Percentiles rank a stretch among this genome's conserved stretches.
These are phyloP conservation scores for Suricata suricatta DNA, from an alignment of 2,113 vertebrate genomes.

Conservation along the genomic window DNA sequence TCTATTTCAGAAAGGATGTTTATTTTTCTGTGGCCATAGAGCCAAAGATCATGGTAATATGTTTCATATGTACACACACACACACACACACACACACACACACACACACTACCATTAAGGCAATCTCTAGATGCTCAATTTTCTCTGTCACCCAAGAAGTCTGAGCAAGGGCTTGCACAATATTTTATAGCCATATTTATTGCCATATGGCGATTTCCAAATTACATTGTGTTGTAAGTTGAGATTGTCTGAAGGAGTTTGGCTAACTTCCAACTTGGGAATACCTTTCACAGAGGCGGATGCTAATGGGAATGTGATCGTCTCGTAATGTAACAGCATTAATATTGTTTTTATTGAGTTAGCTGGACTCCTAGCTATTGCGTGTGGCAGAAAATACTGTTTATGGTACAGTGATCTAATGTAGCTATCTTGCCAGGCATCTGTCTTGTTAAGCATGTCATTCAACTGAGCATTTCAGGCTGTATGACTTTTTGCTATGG, in stretches of 20 bases:
- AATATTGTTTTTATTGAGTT: slow-evolving; percentile 57
- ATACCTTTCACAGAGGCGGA: slow-evolving; percentile 66
- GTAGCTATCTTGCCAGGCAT: slow-evolving; percentile 69
- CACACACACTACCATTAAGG: slow-evolving; percentile 11
- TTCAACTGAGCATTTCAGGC: slow-evolving; percentile 54
- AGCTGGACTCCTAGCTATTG: slow-evolving; percentile 67
- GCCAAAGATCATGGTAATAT: slow-evolving; percentile 71
- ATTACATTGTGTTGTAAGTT: slow-evolving; percentile 72
- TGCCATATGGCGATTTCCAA: slow-evolving; percentile 80
- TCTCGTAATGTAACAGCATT: slow-evolving; percentile 41
- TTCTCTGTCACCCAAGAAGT: slow-evolving; percentile 62
- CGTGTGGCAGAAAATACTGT: slow-evolving; percentile 51
- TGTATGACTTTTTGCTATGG: slow-evolving; percentile 6
- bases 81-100: no score
- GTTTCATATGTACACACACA: slow-evolving; percentile 37
- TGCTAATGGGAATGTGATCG: slow-evolving; percentile 57
- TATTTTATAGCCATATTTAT: slow-evolving; percentile 75
- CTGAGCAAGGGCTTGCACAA: slow-evolving; percentile 51
- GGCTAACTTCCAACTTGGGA: slow-evolving; percentile 75
- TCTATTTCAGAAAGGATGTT: slow-evolving; percentile 72
- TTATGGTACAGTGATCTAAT: slow-evolving; percentile 71
- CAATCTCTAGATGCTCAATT: slow-evolving; percentile 46
- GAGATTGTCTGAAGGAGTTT: slow-evolving; percentile 66
- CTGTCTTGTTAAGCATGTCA: slow-evolving; percentile 72
- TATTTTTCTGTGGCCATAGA: slow-evolving; percentile 70